A percentile compares a stretch with the other conserved stretches of the same genome.
Conservation (phyloP, 2,113 vertebrate species). For the Balaeniceps rex region DNA sequence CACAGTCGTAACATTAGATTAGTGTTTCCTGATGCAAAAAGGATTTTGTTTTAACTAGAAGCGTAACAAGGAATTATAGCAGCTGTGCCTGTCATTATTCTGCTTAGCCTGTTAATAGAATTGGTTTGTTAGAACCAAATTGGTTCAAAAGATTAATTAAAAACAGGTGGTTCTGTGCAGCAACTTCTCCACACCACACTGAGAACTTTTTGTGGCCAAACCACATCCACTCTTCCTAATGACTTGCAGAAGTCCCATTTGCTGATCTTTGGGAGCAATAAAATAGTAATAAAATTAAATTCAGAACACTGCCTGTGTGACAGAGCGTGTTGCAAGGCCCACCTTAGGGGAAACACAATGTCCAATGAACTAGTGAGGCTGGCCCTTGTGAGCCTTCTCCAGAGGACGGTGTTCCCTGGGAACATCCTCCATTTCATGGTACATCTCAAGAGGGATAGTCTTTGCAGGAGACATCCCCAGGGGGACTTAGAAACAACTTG, state of each 20-base stretch:
- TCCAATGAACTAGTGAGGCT: neutral
- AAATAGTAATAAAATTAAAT: neutral
- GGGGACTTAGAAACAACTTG: neutral
- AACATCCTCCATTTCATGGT: neutral
- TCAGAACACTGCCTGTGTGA: neutral
- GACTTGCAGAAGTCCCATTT: neutral
- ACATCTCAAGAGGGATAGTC: neutral
- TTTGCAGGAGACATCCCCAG: neutral
- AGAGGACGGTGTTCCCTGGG: neutral
- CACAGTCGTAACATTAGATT: neutral
- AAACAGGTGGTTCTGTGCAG: neutral
- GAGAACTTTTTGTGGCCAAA: neutral
- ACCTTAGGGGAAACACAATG: neutral
- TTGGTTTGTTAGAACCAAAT: conserved; percentile 7
- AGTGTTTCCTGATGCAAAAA: conserved; percentile 1
- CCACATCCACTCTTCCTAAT: neutral
- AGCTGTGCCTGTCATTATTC: conserved; percentile 55
- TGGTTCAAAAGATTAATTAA: conserved; percentile 45
- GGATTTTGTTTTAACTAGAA: conserved; percentile 48
- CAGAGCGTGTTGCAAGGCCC: neutral
- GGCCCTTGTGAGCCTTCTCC: neutral
- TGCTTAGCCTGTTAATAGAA: conserved; percentile 25
- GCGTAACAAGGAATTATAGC: neutral
- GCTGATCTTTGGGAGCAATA: neutral
- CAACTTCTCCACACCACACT: neutral